phyloP scores from a whole-genome alignment of 2,113 vertebrate species.

The Neodon shergylaensis region DNA sequence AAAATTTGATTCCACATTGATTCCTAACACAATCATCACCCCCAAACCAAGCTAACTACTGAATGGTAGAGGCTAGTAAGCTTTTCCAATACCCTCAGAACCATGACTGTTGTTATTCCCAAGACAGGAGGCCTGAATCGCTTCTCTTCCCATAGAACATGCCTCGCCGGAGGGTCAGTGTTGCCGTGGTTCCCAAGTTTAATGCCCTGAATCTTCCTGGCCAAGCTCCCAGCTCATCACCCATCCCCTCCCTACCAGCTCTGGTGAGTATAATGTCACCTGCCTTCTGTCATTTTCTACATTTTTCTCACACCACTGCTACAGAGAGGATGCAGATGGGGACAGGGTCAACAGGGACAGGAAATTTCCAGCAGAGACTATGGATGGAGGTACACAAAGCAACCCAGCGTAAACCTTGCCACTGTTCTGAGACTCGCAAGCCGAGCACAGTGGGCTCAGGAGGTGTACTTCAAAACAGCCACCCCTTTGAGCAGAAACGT shows the following conservation, averaged over 20 bases:
- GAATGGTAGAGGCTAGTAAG: slow-evolving; percentile 2
- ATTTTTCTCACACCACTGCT: background rate
- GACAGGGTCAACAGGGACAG: background rate
- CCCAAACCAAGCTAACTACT: background rate
- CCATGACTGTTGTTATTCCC: background rate
- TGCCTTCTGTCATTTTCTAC: background rate
- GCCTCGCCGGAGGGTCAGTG: slow-evolving; percentile 97
- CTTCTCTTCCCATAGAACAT: slow-evolving; percentile 88
- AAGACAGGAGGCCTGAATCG: background rate
- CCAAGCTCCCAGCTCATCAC: slow-evolving; percentile 87
- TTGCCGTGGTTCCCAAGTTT: slow-evolving; percentile 98
- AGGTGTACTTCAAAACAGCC: background rate
- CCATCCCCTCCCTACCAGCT: slow-evolving; percentile 87
- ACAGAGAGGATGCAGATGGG: background rate
- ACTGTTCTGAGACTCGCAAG: background rate
- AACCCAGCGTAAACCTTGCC: background rate
- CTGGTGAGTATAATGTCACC: slow-evolving; percentile 87
- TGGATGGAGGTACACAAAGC: background rate
- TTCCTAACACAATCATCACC: background rate
- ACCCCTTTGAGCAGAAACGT: no score
- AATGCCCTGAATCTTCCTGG: slow-evolving; percentile 95
- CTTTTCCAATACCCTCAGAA: background rate
- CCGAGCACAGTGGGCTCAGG: background rate
- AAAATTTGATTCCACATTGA: slow-evolving; percentile 7
- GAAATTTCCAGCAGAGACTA: slow-evolving; percentile 6